phyloP scores from a whole-genome alignment of 23 tunicate genomes.

The Diplosoma virens region DNA sequence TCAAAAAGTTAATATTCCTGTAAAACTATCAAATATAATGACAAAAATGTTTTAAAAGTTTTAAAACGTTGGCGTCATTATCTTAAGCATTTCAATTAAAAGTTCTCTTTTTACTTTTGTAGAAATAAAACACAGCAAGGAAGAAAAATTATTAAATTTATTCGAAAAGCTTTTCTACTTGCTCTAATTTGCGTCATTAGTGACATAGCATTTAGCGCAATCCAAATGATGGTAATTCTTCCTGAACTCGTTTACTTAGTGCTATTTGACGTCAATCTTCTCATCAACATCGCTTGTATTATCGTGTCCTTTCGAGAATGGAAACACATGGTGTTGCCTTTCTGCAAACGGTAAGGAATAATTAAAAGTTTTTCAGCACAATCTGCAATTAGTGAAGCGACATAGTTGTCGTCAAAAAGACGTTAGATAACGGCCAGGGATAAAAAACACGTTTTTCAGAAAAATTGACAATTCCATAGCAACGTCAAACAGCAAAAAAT shows the following conservation, averaged over 20 bases:
- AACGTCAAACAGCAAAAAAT: too few species aligned
- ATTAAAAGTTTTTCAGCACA: too few species aligned
- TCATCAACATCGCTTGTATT: constrained; percentile 77
- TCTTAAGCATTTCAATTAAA: too few species aligned
- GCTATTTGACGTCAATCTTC: constrained; percentile 71
- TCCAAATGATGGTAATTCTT: constrained; percentile 52
- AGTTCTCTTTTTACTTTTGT: background rate
- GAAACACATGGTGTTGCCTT: constrained; percentile 71
- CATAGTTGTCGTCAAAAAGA: too few species aligned
- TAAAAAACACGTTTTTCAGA: too few species aligned
- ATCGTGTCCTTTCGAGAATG: constrained; percentile 90
- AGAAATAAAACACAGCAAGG: constrained; percentile 74
- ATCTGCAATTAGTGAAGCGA: too few species aligned
- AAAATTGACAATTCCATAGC: too few species aligned
- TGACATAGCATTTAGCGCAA: constrained; percentile 56
- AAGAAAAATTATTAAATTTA: constrained; percentile 62
- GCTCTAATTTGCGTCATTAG: constrained; percentile 71
- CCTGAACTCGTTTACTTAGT: constrained; percentile 83
- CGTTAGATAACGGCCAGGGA: too few species aligned
- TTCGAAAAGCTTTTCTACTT: constrained; percentile 73
- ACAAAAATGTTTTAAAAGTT: too few species aligned
- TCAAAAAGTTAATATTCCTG: too few species aligned
- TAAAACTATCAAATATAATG: too few species aligned
- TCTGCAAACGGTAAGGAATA: constrained; percentile 54
- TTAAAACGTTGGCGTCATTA: too few species aligned